Evolutionary conservation across 1,140 invertebrate genomes (phyloP), one percentile per base, ranked within the genome.

Genomic region (Drosophila sulfurigaster): DNA sequence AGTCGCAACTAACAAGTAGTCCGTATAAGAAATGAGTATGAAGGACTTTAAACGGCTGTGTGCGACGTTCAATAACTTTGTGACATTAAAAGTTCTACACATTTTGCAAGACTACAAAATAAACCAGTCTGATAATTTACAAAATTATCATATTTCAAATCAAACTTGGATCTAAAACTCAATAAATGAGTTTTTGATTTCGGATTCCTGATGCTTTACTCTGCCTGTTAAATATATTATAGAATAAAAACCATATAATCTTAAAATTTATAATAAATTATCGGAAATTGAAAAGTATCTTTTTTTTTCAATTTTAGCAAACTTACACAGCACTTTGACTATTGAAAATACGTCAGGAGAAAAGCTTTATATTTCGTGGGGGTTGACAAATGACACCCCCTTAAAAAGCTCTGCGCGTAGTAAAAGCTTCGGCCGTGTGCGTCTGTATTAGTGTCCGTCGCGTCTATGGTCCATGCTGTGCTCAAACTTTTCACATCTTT

Each of bases 401-500:
- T 25, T 1, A 30, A 67, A 76, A 76, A 77, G 74, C 74, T 77
- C 49, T 25, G 1, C 25, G 38, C 69, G 69, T 77, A 77, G 74
- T 77, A 77, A 77, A 77, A 77, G 74, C 74, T 77, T 41, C 48
- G 10, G 10, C 8, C 7, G 3, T 38, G 15, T 59, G 43, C 35
- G 43, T 56, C 8, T 32, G 35, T 48, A 8, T 41, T 11, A 28
- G 16, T 46, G 25, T 38, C 3, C 32, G 56, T 60, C 7, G 51
- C 51, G 57, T 62, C 48, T 72, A 30, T 63, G 69, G 82, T 82
- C 65, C 79, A 77, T 48, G 65, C 58, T 68, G 64, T 75, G 52
- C 70, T 71, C 51, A 28, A 87, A 86, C 75, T 81, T 86, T 79
- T 68, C 76, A 54, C 69, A 78, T 82, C 80, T 75, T 79, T 56